A percentile compares a stretch with the other conserved stretches of the same genome.
Conservation (phyloP, 2,113 vertebrate species). For the Apus apus region DNA sequence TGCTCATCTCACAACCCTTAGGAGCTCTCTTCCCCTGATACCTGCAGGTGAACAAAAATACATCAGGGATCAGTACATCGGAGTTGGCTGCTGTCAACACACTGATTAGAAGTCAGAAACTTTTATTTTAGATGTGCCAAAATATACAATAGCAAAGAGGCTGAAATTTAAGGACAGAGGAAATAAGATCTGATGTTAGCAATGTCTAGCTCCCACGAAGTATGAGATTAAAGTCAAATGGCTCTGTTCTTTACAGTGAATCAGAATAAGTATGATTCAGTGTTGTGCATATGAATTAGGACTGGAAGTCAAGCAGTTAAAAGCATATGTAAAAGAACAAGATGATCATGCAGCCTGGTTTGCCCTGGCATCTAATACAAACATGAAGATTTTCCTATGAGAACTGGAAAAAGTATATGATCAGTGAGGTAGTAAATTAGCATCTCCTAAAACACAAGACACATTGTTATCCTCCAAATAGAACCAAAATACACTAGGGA, state of each 20-base stretch:
- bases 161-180: background rate
- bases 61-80: background rate
- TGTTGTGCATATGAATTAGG: background rate
- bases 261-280: background rate
- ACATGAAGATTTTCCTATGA: background rate
- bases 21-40: background rate
- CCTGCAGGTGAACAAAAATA: rapidly evolving
- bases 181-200: background rate
- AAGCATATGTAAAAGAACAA: background rate
- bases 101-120: background rate
- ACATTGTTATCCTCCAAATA: background rate
- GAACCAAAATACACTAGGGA: background rate
- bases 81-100: background rate
- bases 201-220: background rate
- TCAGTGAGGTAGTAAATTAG: background rate
- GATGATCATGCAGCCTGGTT: background rate
- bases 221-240: background rate
- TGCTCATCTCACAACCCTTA: background rate
- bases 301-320: background rate
- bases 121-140: background rate
- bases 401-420: background rate
- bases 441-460: background rate
- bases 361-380: background rate
- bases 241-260: background rate
- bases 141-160: background rate